These are phyloP conservation scores for Galbula dea DNA, from an alignment of 2,113 vertebrate genomes.

Conservation along the genomic window DNA sequence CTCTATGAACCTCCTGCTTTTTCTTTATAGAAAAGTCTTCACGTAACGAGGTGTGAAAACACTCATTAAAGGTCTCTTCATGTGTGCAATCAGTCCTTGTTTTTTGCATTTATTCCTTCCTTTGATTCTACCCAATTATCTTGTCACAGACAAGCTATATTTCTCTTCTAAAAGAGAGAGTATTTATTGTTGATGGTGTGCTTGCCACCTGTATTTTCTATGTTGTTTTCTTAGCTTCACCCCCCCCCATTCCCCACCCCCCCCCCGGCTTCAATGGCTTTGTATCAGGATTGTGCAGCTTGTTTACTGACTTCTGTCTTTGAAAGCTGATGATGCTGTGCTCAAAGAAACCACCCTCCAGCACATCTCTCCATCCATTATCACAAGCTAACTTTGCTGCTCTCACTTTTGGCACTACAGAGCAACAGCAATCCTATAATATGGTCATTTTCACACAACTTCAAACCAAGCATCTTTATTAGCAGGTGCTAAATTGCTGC, in stretches of 20 bases:
- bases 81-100: background rate
- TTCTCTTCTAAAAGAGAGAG: background rate
- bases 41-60: background rate
- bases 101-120: background rate
- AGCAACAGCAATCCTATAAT: background rate
- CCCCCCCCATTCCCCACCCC: no score
- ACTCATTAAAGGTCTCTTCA: background rate
- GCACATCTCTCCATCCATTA: background rate
- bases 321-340: background rate
- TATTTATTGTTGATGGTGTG: background rate
- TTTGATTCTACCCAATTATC: background rate
- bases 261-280: background rate
- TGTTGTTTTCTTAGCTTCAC: background rate
- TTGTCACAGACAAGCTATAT: background rate
- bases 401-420: background rate
- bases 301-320: background rate
- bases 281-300: background rate
- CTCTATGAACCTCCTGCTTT: background rate
- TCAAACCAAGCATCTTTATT: constrained; percentile 14
- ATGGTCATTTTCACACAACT: constrained; percentile 36
- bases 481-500: constrained; percentile 72
- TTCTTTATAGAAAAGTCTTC: background rate
- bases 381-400: background rate
- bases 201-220: background rate
- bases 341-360: background rate